phyloP scores from a whole-genome alignment of 35 echinoderm and acorn worm genomes.

The Apostichopus japonicus region DNA sequence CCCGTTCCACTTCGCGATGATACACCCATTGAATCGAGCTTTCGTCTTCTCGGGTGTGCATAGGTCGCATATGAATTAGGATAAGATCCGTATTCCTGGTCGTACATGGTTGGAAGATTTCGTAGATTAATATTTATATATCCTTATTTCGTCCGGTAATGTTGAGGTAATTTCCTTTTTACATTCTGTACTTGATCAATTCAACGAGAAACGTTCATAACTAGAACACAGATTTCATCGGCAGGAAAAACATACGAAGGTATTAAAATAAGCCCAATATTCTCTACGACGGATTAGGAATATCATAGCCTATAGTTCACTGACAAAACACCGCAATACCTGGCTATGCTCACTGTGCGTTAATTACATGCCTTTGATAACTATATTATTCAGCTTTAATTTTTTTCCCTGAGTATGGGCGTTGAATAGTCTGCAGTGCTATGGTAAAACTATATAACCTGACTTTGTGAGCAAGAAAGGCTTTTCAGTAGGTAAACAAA shows the following conservation, averaged over 20 bases:
- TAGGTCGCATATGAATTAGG: constrained; percentile 7
- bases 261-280: too few species aligned
- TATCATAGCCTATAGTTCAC: too few species aligned
- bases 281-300: too few species aligned
- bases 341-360: too few species aligned
- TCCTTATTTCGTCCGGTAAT: too few species aligned
- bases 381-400: neutral
- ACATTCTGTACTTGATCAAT: too few species aligned
- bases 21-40: constrained; percentile 9
- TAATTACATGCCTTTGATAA: neutral
- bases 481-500: constrained; percentile 13
- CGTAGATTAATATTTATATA: too few species aligned
- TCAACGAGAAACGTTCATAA: too few species aligned
- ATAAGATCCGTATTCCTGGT: constrained; percentile 34
- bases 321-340: too few species aligned
- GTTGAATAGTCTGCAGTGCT: constrained; percentile 12
- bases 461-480: neutral
- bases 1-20: neutral
- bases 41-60: constrained; percentile 18
- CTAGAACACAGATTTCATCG: too few species aligned
- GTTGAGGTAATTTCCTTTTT: too few species aligned
- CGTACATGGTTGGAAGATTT: neutral
- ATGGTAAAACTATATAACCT: neutral
- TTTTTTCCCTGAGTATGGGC: neutral
- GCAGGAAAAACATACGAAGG: too few species aligned